A percentile compares a stretch with the other conserved stretches of the same genome.
These are phyloP conservation scores for Paratrypauchen microcephalus DNA, from an alignment of 2,797 vertebrate genomes.

Conservation along the genomic window DNA sequence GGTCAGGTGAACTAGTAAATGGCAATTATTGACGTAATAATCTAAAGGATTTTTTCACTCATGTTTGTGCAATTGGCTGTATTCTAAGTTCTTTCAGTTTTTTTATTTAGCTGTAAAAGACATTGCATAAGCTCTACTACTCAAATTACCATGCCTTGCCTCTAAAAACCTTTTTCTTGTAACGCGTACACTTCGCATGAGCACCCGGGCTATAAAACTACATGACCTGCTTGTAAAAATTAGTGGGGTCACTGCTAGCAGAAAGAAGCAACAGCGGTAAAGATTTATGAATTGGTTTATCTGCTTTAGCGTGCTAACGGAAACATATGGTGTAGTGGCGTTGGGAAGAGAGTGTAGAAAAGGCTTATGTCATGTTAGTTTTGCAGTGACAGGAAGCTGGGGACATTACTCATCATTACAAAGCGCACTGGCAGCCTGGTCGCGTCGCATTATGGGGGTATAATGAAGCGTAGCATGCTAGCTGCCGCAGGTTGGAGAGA, in stretches of 20 bases:
- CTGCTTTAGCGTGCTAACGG: constrained; percentile 47
- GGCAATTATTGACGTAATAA: no score
- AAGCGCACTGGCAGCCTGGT: constrained; percentile 71
- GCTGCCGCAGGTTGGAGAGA: constrained; percentile 59
- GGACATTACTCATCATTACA: constrained; percentile 75
- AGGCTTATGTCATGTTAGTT: constrained; percentile 62
- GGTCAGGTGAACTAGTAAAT: no score
- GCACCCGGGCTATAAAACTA: constrained; percentile 56
- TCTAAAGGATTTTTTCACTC: no score
- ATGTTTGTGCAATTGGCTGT: no score
- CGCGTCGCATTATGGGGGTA: constrained; percentile 72
- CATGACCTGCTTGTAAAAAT: constrained; percentile 58
- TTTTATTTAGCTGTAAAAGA: constrained; percentile 65
- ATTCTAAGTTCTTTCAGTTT: constrained; percentile 6
- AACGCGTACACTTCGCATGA: constrained; percentile 45
- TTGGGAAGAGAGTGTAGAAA: constrained; percentile 32
- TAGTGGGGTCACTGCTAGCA: constrained; percentile 36
- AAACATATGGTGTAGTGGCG: constrained; percentile 56
- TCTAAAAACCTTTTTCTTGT: constrained; percentile 51
- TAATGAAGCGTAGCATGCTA: constrained; percentile 66
- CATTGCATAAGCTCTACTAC: constrained; percentile 28
- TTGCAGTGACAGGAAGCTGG: constrained; percentile 52
- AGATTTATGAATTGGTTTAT: constrained; percentile 44
- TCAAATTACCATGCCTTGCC: constrained; percentile 8
- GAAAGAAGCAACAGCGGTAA: constrained; percentile 25